A percentile compares a stretch with the other conserved stretches of the same genome.
Conservation (phyloP, 2,888 invertebrate genomes). For the Empis livida region DNA sequence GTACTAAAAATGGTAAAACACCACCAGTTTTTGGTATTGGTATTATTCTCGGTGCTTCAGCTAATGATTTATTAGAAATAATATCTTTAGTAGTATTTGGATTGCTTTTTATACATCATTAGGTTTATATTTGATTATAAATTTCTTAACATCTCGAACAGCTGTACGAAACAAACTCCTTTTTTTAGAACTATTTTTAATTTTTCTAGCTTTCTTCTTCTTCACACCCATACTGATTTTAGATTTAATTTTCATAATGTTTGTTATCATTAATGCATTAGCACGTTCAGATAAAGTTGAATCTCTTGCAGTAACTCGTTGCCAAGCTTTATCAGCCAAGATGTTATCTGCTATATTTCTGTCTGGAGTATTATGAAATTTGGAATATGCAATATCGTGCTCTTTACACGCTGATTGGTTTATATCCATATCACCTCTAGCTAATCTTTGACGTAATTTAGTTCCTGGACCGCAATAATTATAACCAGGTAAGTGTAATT, state of each 20-base stretch:
- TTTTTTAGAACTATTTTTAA: too few species aligned
- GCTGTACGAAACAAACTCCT: too few species aligned
- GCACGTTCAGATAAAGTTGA: constrained; percentile 1
- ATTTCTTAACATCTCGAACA: too few species aligned
- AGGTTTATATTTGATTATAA: too few species aligned
- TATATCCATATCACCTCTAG: constrained; percentile 16
- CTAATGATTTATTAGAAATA: too few species aligned
- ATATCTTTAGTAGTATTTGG: too few species aligned
- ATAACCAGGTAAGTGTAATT: constrained; percentile 17
- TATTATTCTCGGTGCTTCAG: constrained; percentile 17
- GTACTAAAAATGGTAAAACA: constrained; percentile 6
- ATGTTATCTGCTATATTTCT: constrained; percentile 7
- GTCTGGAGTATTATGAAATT: background rate
- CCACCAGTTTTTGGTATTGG: constrained; percentile 24
- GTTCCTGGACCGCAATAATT: constrained; percentile 22
- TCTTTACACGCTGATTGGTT: constrained; percentile 18
- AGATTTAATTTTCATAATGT: constrained; percentile 22
- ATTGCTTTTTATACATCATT: too few species aligned
- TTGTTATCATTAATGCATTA: constrained; percentile 15
- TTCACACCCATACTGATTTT: constrained; percentile 18
- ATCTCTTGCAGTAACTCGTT: constrained; percentile 6
- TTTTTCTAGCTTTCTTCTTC: too few species aligned
- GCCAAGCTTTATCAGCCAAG: constrained; percentile 8
- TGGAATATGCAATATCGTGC: constrained; percentile 11
- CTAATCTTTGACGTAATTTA: constrained; percentile 15